Conservation (phyloP, 2,888 invertebrate genomes). For the Drosophila histrio region DNA sequence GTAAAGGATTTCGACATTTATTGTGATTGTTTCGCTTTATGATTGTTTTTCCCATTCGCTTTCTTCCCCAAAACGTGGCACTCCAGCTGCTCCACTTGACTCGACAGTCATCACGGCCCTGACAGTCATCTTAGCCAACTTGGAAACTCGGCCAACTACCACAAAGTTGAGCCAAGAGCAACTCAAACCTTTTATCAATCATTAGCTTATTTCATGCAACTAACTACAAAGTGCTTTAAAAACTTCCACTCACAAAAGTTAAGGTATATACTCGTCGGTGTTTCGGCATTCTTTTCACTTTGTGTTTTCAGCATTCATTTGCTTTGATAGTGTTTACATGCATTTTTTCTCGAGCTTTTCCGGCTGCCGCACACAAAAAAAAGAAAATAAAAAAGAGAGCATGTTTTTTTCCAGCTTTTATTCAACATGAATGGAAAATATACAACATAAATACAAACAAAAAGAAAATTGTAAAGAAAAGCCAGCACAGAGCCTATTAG, state of each 20-base stretch:
- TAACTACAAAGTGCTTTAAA: not conserved
- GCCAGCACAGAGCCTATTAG: constrained; percentile 33
- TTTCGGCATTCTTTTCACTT: not conserved
- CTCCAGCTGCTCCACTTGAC: not conserved
- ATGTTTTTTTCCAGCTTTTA: constrained; percentile 23
- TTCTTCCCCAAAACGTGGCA: not conserved
- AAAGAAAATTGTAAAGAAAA: constrained; percentile 22
- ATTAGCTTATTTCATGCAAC: not conserved
- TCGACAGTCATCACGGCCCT: not conserved
- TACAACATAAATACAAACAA: constrained; percentile 10
- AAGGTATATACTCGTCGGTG: constrained; percentile 27
- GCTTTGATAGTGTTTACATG: constrained; percentile 56
- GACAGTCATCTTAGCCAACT: not conserved
- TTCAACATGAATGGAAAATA: constrained; percentile 31
- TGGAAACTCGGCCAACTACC: not conserved
- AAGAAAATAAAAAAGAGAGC: not conserved
- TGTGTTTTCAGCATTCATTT: constrained; percentile 41
- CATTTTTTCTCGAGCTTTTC: constrained; percentile 32
- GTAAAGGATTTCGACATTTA: constrained; percentile 60
- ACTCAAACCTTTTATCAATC: not conserved
- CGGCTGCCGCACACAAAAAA: constrained; percentile 11
- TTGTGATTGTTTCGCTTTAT: constrained; percentile 67
- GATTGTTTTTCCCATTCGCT: constrained; percentile 22
- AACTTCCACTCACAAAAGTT: not conserved
- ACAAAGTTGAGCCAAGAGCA: not conserved